Evolutionary conservation across 2,888 invertebrate species (phyloP).

Genomic region (Ferrisia virgata): DNA sequence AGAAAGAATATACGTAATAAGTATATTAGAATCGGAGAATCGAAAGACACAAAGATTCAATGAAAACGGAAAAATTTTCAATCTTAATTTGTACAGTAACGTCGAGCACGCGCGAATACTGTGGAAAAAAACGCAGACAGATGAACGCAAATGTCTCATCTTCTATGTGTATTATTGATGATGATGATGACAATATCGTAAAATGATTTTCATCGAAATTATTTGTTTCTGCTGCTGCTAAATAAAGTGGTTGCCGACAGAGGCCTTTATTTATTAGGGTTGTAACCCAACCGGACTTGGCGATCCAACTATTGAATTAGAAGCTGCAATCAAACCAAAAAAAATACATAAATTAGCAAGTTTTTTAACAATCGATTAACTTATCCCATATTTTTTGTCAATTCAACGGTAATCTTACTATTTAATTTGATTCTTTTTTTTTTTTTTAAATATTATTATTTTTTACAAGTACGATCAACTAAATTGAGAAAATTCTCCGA

Average conservation of each 20-base stretch:
- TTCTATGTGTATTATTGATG: not conserved
- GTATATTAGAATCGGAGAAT: not conserved
- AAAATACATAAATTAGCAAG: not conserved
- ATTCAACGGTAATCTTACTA: too few relatives aligned
- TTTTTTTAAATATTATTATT: too few relatives aligned
- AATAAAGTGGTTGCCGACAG: not conserved
- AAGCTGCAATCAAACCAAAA: not conserved
- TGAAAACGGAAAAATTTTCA: not conserved
- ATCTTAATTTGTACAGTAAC: not conserved
- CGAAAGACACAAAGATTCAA: not conserved
- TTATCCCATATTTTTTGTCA: too few relatives aligned
- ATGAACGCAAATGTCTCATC: not conserved
- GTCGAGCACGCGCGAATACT: not conserved
- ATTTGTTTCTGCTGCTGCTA: not conserved
- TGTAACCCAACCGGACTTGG: slow-evolving; percentile 44
- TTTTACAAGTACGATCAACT: too few relatives aligned
- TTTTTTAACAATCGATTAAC: too few relatives aligned
- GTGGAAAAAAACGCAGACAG: not conserved
- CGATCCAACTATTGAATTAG: slow-evolving; percentile 37
- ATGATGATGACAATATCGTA: not conserved
- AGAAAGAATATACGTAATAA: not conserved
- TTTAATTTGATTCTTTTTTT: too few relatives aligned
- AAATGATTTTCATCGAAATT: not conserved
- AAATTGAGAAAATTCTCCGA: too few relatives aligned
- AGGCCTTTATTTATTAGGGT: not conserved